Evolutionary conservation across 2,113 vertebrate genomes (phyloP).

Genomic region (Felis catus): DNA sequence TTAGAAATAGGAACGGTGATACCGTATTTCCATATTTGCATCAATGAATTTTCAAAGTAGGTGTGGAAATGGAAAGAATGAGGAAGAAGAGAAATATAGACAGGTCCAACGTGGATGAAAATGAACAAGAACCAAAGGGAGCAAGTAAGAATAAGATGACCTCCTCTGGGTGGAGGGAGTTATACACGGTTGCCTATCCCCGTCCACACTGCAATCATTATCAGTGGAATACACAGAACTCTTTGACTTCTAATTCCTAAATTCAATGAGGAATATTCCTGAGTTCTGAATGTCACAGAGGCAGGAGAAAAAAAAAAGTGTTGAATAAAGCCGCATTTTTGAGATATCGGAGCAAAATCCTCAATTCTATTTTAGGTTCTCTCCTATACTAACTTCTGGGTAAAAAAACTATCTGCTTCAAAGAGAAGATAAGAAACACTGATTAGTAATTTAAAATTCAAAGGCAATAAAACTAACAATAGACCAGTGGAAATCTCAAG

Average conservation of each 20-base stretch:
- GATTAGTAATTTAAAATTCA: not conserved
- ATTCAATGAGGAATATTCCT: not conserved
- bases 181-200: rapidly evolving
- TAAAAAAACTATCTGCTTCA: not conserved
- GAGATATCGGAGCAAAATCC: not conserved
- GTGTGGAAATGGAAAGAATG: not conserved
- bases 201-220: not conserved
- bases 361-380: not conserved
- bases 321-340: not conserved
- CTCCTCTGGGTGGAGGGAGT: not conserved
- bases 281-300: not conserved
- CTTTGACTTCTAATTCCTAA: not conserved
- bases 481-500: not conserved
- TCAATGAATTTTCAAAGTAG: not conserved
- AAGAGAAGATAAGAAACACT: not conserved
- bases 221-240: not conserved
- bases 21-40: constrained; percentile 18
- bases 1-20: not conserved
- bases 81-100: not conserved
- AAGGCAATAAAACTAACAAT: not conserved
- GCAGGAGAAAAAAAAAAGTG: not conserved
- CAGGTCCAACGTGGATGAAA: rapidly evolving
- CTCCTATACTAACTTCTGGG: not conserved
- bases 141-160: not conserved
- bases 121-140: not conserved